These are phyloP conservation scores for Macropodus opercularis DNA, from an alignment of 2,797 vertebrate species.

Conservation along the genomic window DNA sequence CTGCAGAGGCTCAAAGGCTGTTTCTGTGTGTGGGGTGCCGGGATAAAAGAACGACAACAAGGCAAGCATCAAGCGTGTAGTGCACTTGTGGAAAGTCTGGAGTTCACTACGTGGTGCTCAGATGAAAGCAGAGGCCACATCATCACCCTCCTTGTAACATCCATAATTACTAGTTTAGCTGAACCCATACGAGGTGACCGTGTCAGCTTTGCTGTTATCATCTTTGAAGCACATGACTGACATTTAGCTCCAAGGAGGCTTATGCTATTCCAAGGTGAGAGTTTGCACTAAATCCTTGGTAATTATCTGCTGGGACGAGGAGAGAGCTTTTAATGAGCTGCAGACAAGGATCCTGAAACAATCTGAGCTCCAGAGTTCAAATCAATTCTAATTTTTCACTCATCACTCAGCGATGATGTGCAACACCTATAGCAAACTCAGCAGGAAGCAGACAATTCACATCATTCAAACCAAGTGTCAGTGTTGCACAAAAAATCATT, in stretches of 20 bases:
- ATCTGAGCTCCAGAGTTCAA: conserved; percentile 43
- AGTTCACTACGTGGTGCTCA: conserved; percentile 46
- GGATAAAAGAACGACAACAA: conserved; percentile 69
- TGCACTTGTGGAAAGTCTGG: conserved; percentile 45
- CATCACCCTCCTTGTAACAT: conserved; percentile 27
- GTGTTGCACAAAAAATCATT: neutral
- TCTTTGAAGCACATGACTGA: conserved; percentile 41
- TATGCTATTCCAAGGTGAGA: conserved; percentile 38
- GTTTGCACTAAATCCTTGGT: conserved; percentile 46
- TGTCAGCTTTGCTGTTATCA: conserved; percentile 41
- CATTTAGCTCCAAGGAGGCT: conserved; percentile 31
- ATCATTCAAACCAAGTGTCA: neutral
- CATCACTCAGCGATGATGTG: conserved; percentile 63
- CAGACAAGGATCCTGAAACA: conserved; percentile 50
- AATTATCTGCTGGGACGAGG: conserved; percentile 51
- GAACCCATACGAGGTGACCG: conserved; percentile 11
- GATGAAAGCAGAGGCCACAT: conserved; percentile 45
- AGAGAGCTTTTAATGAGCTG: conserved; percentile 58
- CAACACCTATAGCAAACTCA: conserved; percentile 66
- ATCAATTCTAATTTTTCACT: conserved; percentile 69
- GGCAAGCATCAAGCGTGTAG: conserved; percentile 47
- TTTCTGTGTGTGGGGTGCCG: conserved; percentile 40
- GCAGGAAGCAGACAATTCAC: conserved; percentile 15
- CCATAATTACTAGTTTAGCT: conserved; percentile 36
- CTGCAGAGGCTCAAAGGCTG: conserved; percentile 66